Base-by-base conservation (phyloP, 1,140 invertebrate genomes). In the Aplysia californica region DNA sequence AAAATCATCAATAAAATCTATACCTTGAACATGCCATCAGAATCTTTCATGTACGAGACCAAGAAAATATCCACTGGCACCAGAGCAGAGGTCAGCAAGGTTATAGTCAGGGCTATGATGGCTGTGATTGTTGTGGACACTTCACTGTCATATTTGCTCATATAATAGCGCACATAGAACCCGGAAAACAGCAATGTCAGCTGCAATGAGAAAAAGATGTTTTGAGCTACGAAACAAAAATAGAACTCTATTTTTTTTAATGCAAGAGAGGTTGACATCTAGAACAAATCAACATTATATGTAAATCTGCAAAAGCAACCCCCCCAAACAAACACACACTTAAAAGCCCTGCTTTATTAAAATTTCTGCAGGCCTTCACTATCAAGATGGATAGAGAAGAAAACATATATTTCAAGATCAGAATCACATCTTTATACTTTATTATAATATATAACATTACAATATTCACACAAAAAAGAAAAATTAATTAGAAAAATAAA, bases 31-130 rank as follows among this genome's bases (percentile, higher is more conserved):
- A 78, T 81, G 69, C 91, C 91, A 86, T 91, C 79, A 33, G 82
- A 76, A 41, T 87, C 80, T 75, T 91, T 91, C 90, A 91, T 91
- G 76, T 79, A 91, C 0, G 90, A 91, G 0, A 90, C 89, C 1
- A 91, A 76, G 81, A 91, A 91, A 18, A 91, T 88, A 81, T 91
- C 91, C n/a, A 91, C 88, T 3, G 90, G 91, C 10, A 91, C 80
- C 15, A 91, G 76, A 26, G 86, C 86, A 6, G 89, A 87, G 26
- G 90, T 89, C 15, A 91, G 69, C 31, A 91, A 75, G 5, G 90
- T 86, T 5, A 90, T 80, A n/a, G 84, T 85, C 18, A 91, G 76
- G 35, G 86, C 86, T 29, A 89, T 44, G 21, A 89, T 84, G 29
- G 87, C 82, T n/a, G 86, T 81, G 26, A 89, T 10, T 23, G 89